Evolutionary conservation across 2,888 invertebrate species (phyloP), one percentile per base, ranked within the genome.

Genomic region (Stictocephala bisonia): DNA sequence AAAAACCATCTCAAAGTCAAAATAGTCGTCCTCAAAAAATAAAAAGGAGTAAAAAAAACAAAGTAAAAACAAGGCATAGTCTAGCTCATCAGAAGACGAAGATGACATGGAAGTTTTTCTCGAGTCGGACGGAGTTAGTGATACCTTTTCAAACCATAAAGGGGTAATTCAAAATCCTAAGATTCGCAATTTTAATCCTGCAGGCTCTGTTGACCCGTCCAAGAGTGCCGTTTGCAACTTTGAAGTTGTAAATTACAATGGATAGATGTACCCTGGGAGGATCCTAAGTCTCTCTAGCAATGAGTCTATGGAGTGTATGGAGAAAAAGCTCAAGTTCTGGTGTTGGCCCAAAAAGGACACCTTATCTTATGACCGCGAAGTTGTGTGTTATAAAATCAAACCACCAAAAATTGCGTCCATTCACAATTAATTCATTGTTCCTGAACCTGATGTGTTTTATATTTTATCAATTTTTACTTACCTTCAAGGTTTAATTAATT

Each of bases 101-200:
- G 69, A 73, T 50, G 73, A 73, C 31, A 69, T 73, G 31, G 60
- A 73, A 50, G 27, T 73, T 26, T 20, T 73, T 11, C 26, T 73
- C 6, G 70, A 73, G 70, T 73, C 73, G 7, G 73, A 73, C 35
- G 73, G 69, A 50, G 48, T 69, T 20, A 73, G 73, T 69, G 73
- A 73, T 69, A 56, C 73, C 18, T 69, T 68, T 69, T 73, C 73
- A 56, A 69, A 68, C 68, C 69, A 69, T 20, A 69, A 73, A 73
- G 69, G 69, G 15, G 18, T 41, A 24, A 48, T 51, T 35, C 35
- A 67, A 72, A 67, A 67, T 60, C 66, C 20, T 50, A 50, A 1
- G 20, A 22, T 26, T 26, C 31, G 22, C 48, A 31, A n/a, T 35
- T n/a, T 35, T 35, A 64, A 29, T 35, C 29, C 3, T 58, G 26